Evolutionary conservation across 2,113 vertebrate genomes (phyloP), one percentile per base, ranked within the genome.

Genomic region (Cyanistes caeruleus): DNA sequence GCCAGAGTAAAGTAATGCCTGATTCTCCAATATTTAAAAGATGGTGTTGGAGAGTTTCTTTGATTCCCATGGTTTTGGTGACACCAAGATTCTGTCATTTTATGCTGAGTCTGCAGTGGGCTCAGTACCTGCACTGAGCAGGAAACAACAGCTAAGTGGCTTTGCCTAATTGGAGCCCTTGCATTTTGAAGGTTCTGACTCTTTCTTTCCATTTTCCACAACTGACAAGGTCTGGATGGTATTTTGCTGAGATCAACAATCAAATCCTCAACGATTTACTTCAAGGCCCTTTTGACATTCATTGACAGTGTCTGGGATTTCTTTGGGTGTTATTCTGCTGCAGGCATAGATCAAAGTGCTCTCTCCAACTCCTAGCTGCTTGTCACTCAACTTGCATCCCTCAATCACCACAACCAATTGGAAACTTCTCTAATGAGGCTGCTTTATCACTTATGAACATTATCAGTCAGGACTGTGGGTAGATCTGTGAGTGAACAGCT

Each of bases 41-140:
- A 44, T 23, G 53, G 11, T 31, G 21, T 11, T 58, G 44, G 62
- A 76, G 25, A 51, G 31, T 12, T 44, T 31, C 31, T 67, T 59
- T 43, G 31, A 25, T 31, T 59, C 31, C 25, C 37, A 16, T 6
- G 2, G 21, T 52, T 59, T 59, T 11, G 21, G 31, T 52, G 52
- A 46, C 28, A 14, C 28, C n/a, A 37, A 28, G 27, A 67, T 51
- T 51, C 59, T 65, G 22, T 23, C 15, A 33, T 65, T 74, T 15
- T 11, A 0, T 46, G 15, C 15, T 3, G 1, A 60, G 21, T 11
- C 48, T 72, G 65, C 30, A 70, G 39, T 8, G 16, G 15, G 25
- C n/a, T 89, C 35, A 24, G 30, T 28, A 72, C 44, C 39, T n/a
- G n/a, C 2, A 0, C 16, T 67, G 39, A 70, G 43, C 30, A 21